Evolutionary conservation across 2,888 invertebrate species (phyloP).

Genomic region (Candidula unifasciata): DNA sequence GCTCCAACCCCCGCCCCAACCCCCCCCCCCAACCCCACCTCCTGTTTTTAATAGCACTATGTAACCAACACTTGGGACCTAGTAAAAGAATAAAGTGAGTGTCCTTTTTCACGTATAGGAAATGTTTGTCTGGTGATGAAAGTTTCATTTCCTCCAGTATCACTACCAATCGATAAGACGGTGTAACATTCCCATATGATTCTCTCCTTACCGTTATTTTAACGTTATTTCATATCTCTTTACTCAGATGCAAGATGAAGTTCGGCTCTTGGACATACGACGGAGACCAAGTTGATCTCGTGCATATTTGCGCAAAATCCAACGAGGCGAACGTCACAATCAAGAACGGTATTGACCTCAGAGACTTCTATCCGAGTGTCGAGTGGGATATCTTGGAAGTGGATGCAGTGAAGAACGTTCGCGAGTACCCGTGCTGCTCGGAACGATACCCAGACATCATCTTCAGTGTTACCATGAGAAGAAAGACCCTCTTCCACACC

Average conservation of each 20-base stretch:
- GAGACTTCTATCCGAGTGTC: constrained; percentile 97
- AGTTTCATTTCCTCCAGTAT: too few relatives aligned
- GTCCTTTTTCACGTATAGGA: too few relatives aligned
- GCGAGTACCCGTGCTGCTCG: constrained; percentile 91
- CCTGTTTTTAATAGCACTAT: too few relatives aligned
- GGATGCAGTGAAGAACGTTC: constrained; percentile 77
- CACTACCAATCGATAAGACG: too few relatives aligned
- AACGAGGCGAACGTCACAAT: constrained; percentile 62
- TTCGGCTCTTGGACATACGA: constrained; percentile 89
- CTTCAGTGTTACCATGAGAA: constrained; percentile 88
- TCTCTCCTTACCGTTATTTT: too few relatives aligned
- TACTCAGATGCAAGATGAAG: constrained; percentile 90
- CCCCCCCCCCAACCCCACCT: too few relatives aligned
- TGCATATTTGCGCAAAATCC: constrained; percentile 75
- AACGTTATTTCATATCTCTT: background rate
- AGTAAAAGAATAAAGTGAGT: background rate
- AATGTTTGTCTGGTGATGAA: too few relatives aligned
- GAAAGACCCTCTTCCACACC: constrained; percentile 97
- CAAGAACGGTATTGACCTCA: constrained; percentile 90
- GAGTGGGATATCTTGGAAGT: constrained; percentile 99
- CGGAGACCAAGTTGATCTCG: constrained; percentile 78
- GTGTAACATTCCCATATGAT: too few relatives aligned
- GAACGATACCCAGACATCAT: constrained; percentile 97
- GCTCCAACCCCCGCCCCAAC: too few relatives aligned
- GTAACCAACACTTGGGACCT: background rate